phyloP scores from a whole-genome alignment of 2,797 vertebrate species.

The Sphenopsis melanotis region DNA sequence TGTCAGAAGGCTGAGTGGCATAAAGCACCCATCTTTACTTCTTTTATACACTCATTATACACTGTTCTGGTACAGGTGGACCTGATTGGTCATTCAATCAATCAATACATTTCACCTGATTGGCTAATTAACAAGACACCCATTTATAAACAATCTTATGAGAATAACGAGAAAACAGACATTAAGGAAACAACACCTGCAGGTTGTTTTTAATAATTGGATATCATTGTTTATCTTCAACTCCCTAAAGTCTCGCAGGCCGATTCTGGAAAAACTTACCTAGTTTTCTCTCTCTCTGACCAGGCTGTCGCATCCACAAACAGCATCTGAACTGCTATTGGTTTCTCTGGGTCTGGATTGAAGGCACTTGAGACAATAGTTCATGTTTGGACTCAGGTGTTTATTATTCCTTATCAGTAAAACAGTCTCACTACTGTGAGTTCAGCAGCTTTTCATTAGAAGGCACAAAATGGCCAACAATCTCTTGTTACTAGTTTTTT shows the following conservation, averaged over 20 bases:
- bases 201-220: not conserved
- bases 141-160: not conserved
- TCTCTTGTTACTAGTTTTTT: not conserved
- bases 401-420: not conserved
- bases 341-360: not conserved
- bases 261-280: not conserved
- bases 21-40: not conserved
- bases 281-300: not conserved
- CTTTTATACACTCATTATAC: not conserved
- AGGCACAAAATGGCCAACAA: not conserved
- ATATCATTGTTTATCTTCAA: not conserved
- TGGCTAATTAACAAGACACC: not conserved
- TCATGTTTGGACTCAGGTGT: not conserved
- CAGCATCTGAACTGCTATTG: not conserved
- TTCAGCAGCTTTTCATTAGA: not conserved
- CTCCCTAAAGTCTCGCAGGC: not conserved
- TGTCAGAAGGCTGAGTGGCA: not conserved
- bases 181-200: not conserved
- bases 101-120: not conserved
- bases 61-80: not conserved
- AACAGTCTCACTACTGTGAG: accelerated
- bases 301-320: not conserved
- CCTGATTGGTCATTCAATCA: not conserved
- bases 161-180: not conserved
- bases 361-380: not conserved